Evolutionary conservation across 2,797 vertebrate species (phyloP), one percentile per base, ranked within the genome.

Genomic region (Capromys pilorides): DNA sequence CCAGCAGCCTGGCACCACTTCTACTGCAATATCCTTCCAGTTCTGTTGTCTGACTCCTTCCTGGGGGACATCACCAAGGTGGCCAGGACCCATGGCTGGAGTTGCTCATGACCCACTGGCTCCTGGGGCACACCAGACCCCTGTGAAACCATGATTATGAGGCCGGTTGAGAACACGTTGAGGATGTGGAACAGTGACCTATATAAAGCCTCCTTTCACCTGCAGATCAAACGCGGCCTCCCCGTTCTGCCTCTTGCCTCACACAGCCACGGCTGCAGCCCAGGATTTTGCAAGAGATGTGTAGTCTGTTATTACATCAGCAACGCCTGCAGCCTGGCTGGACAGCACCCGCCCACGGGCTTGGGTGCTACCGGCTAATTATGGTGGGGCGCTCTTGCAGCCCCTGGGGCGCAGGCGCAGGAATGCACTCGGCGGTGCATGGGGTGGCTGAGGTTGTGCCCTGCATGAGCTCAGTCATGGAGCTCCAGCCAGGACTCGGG

Each of bases 161-260:
- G 88, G 79, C 73, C n/a, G 86, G 94, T 87, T 2, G 66, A 90
- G 94, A 96, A 94, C 90, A 89, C 82, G 93, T 94, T 94, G 96
- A 97, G 97, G 96, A 97, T 96, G 94, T 82, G 73, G 95, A 95
- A 96, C 96, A 88, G 94, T 97, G 96, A 97, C 97, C 97, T 92
- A 97, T 87, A 97, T 96, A 97, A 97, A 97, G 95, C 92, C 90
- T 97, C 95, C 96, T 97, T 97, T 97, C 95, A 97, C 97, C 97
- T 97, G 95, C 61, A 96, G 95, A 97, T 96, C 97, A 97, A 93
- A 94, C 67, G 33, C 36, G n/a, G 88, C 89, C 91, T 57, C 95
- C 93, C 83, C 57, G 71, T 66, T 71, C 80, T 11, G 1, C 86
- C 61, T 73, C 88, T 92, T 10, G 1, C 88, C 93, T 83, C 86